Percentiles rank a stretch among this genome's conserved stretches.
These are phyloP conservation scores for Cephus nigrinus DNA, from an alignment of 2,888 invertebrate genomes.

Conservation along the genomic window DNA sequence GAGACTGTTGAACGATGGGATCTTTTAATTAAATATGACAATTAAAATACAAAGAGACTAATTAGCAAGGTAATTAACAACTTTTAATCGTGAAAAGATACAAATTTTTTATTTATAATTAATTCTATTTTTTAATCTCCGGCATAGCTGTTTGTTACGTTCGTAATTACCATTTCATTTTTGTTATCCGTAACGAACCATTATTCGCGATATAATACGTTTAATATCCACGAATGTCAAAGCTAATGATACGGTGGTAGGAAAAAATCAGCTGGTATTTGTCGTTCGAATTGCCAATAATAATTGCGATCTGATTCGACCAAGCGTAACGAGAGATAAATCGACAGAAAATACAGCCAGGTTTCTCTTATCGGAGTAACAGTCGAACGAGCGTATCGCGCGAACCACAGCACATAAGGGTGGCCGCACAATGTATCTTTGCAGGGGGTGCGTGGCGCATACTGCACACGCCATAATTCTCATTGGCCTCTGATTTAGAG, in stretches of 20 bases:
- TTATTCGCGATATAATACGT: neutral
- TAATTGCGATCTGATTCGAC: neutral
- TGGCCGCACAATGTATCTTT: neutral
- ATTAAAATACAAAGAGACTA: neutral
- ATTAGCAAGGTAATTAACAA: neutral
- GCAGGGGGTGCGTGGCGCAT: neutral
- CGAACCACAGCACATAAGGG: neutral
- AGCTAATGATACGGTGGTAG: neutral
- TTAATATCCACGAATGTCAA: neutral
- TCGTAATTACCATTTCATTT: neutral
- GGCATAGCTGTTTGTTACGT: no score
- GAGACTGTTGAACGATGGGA: neutral
- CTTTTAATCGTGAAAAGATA: neutral
- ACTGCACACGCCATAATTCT: conserved; percentile 2
- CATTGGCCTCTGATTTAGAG: conserved; percentile 4
- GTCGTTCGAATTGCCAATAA: neutral
- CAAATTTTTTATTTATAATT: neutral
- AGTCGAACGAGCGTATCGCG: neutral
- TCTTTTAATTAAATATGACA: neutral
- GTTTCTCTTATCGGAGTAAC: neutral
- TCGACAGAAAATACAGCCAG: neutral
- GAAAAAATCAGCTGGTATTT: neutral
- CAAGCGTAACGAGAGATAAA: neutral
- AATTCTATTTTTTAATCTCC: neutral
- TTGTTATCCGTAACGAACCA: neutral